These are phyloP conservation scores for Triplophysa siluroides DNA, from an alignment of 2,113 vertebrate genomes.

Conservation along the genomic window DNA sequence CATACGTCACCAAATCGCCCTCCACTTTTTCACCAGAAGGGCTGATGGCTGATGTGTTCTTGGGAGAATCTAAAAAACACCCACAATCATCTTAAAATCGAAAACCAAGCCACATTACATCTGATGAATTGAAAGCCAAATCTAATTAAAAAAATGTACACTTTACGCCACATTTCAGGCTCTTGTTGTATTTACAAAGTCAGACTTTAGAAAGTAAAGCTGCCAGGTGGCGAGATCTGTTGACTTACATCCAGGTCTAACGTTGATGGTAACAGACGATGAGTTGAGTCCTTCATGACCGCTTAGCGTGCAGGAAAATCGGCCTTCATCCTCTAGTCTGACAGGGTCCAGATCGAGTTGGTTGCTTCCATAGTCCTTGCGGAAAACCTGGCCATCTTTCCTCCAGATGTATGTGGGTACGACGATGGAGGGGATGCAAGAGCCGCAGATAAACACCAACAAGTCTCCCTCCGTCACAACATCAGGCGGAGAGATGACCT, in stretches of 20 bases:
- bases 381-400: slow-evolving; percentile 26
- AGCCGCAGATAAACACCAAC: slow-evolving; percentile 16
- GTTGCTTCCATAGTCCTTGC: not conserved
- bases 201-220: not conserved
- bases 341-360: not conserved
- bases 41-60: not conserved
- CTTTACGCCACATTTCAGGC: too few species aligned
- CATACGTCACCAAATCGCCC: not conserved
- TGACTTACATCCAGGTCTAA: slow-evolving; percentile 19
- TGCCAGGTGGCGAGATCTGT: not conserved
- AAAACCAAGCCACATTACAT: too few species aligned
- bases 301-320: slow-evolving; percentile 19
- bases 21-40: not conserved
- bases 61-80: slow-evolving; percentile 18
- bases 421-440: slow-evolving; percentile 35
- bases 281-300: slow-evolving; percentile 3
- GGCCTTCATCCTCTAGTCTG: not conserved
- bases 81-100: too few species aligned
- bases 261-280: slow-evolving; percentile 2
- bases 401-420: slow-evolving; percentile 40
- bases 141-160: too few species aligned
- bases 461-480: slow-evolving; percentile 25
- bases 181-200: not conserved
- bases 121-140: too few species aligned
- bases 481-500: not conserved